Base-by-base conservation (phyloP, 2,888 invertebrate species). In the Xestobium rufovillosum region DNA sequence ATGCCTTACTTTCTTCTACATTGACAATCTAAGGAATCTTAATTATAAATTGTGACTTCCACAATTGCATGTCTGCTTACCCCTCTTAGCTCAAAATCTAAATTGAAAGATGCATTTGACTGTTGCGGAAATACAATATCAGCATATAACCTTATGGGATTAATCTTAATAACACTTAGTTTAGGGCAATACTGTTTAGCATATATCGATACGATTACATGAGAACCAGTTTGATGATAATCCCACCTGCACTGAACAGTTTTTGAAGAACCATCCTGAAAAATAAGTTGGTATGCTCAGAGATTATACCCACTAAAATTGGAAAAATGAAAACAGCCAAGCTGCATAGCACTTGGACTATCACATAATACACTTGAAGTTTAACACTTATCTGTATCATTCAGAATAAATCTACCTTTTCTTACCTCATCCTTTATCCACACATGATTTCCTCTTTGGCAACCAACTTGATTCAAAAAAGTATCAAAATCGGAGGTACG, bases 381-480 rank as follows among this genome's bases (percentile, higher is more conserved):
- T n/a, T n/a, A n/a, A n/a, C n/a, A n/a, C n/a, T n/a, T n/a, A n/a
- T n/a, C n/a, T n/a, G n/a, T n/a, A n/a, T n/a, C n/a, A n/a, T n/a
- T n/a, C n/a, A n/a, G n/a, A n/a, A n/a, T n/a, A n/a, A n/a, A n/a
- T n/a, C n/a, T n/a, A n/a, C n/a, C n/a, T n/a, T n/a, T n/a, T n/a
- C n/a, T n/a, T n/a, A n/a, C n/a, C n/a, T n/a, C n/a, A n/a, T 83
- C 80, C 61, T 80, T 76, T 45, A 73, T 70, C 95, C 96, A 98
- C 41, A 81, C 69, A 67, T 98, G 98, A 31, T 71, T 71, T 3
- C 94, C 96, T 38, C 72, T 71, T 3, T 75, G 72, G 59, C 98
- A 99, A 0, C 98, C 98, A 33, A 76, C 79, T 70, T 97, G 97
- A 36, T 80, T 83, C 37, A 98, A 71, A 59, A 98, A 99, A 2